Base-by-base conservation (phyloP, 2,797 vertebrate species). In the Avahi laniger region DNA sequence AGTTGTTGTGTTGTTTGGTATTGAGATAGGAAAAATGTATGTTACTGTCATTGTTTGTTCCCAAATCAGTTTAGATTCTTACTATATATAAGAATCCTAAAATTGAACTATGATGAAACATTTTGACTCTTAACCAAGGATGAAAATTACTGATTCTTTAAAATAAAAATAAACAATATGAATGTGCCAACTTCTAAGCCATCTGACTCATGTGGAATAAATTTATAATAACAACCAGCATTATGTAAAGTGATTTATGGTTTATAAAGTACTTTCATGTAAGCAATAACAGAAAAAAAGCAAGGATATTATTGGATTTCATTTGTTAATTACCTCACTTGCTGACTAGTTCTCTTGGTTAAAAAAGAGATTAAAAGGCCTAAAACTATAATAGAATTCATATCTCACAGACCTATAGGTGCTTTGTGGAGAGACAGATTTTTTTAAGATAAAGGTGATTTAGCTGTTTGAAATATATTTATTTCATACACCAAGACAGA, bases 131-230 rank as follows among this genome's bases (percentile, higher is more conserved):
- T 91, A 70, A 69, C 70, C 43, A 83, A 33, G 28, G 85, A 52
- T 72, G 72, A 94, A 88, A 89, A 89, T 78, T 81, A 91, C 15
- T 46, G 5, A 61, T 73, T 95, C 59, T 69, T 93, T 92, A 67
- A 79, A 96, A 78, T 76, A 88, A 93, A 95, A 94, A 90, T 75
- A 92, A 80, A 9, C 30, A n/a, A 4, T 76, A 90, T 63, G 30
- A 88, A 67, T n/a, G 15, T 65, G 59, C 15, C 48, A 38, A 22
- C 89, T 91, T 93, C 76, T 67, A 28, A 82, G 69, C 52, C 65
- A 35, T 52, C 43, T 84, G 46, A 35, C 48, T 89, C 46, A n/a
- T 50, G 41, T 61, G 81, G 30, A 35, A 65, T 81, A 70, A 20
- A 24, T 26, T 87, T 38, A 15, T 81, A 80, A n/a, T 22, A 76